Evolutionary conservation across 1,140 invertebrate genomes (phyloP), one percentile per base, ranked within the genome.

Genomic region (Zaprionus ornatus): DNA sequence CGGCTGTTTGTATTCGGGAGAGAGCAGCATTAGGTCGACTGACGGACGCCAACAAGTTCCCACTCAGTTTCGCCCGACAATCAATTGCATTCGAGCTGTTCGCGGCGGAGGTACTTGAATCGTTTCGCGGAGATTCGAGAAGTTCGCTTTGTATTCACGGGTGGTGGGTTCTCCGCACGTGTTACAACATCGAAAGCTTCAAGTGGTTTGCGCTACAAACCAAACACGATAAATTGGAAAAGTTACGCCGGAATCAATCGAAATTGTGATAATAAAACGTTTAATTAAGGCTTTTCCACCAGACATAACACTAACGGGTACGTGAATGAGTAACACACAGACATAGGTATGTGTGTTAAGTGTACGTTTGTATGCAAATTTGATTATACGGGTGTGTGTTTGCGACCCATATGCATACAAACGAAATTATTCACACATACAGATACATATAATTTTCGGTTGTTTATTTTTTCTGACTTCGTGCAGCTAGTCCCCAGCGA

Each of bases 131-230:
- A n/a, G 23, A 12, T 35, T 48, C 42, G 50, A 21, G n/a, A 74
- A 37, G n/a, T 25, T 50, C 59, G 19, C 32, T 19, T 25, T 29
- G 37, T 19, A 17, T 9, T 54, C 23, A 27, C 42, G 52, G 27
- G n/a, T 74, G 48, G 50, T 74, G 57, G 29, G 37, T 54, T 60
- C 45, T 32, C 13, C 48, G 62, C 68, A 72, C 74, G 74, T 61
- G 69, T 76, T 65, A 72, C 55, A 72, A 50, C 69, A 65, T 63
- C 69, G 69, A 72, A 71, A 66, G 69, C 74, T 66, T 76, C 61
- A 76, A 76, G 74, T 76, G 62, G 68, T 76, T 72, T 15, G 9
- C 23, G 54, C 7, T 15, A 25, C 23, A 54, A 19, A 23, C n/a
- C 21, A 65, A 37, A 48, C 56, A 45, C 27, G 15, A 67, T 2